phyloP scores from a whole-genome alignment of 2,888 invertebrate genomes.

The Cosmopolites sordidus region DNA sequence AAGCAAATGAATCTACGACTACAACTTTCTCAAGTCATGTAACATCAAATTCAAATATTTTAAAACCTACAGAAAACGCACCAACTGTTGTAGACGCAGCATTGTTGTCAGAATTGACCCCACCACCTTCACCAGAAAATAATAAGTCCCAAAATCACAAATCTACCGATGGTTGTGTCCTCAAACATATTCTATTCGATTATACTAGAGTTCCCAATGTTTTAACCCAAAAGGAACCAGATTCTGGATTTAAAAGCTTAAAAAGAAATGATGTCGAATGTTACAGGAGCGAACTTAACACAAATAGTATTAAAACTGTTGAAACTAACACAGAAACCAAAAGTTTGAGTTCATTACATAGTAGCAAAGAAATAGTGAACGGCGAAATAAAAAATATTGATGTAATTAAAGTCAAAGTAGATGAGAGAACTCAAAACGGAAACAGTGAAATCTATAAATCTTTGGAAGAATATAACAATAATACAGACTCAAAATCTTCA shows the following conservation, averaged over 20 bases:
- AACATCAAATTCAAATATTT: conserved; percentile 20
- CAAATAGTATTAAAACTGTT: not conserved
- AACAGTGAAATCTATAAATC: conserved; percentile 1
- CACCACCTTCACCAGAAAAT: conserved; percentile 42
- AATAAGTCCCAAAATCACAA: not conserved
- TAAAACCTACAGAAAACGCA: not conserved
- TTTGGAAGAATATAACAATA: too few species aligned
- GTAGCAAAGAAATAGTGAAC: conserved; percentile 7
- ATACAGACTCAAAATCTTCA: not conserved
- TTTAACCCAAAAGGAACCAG: conserved; percentile 22
- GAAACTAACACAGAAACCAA: conserved; percentile 2
- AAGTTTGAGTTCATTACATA: conserved; percentile 5
- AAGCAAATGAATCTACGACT: conserved; percentile 24
- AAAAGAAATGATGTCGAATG: not conserved
- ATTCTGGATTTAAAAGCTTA: not conserved
- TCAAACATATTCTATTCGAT: conserved; percentile 15
- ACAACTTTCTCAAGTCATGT: conserved; percentile 17
- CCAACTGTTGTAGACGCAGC: conserved; percentile 13
- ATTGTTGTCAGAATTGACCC: conserved; percentile 38
- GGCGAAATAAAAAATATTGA: conserved; percentile 7
- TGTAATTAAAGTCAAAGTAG: conserved; percentile 7
- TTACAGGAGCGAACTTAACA: not conserved
- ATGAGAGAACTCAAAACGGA: conserved; percentile 8
- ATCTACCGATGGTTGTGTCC: not conserved
- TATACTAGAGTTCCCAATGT: conserved; percentile 24